A percentile compares a stretch with the other conserved stretches of the same genome.
Conservation (phyloP, 2,888 invertebrate species). For the Epiblema foenella region DNA sequence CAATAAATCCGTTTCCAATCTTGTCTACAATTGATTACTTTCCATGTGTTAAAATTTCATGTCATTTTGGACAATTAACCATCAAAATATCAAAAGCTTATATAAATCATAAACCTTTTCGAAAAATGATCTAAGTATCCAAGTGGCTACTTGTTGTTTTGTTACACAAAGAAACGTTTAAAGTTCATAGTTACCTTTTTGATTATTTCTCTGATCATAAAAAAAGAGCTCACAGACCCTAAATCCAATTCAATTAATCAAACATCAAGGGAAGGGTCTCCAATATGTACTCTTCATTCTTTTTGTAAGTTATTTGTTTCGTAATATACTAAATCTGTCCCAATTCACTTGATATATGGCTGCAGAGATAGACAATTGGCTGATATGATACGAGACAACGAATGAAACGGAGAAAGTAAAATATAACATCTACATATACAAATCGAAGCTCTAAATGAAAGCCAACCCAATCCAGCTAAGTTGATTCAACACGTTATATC, state of each 20-base stretch:
- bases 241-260: background rate
- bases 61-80: too few species aligned
- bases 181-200: too few species aligned
- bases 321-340: constrained; percentile 23
- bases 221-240: too few species aligned
- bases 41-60: too few species aligned
- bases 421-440: background rate
- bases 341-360: constrained; percentile 29
- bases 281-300: constrained; percentile 18
- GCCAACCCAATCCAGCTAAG: constrained; percentile 2
- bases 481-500: background rate
- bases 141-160: too few species aligned
- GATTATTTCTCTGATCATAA: too few species aligned
- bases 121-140: too few species aligned
- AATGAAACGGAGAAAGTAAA: background rate
- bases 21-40: too few species aligned
- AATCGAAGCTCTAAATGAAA: background rate
- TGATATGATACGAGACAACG: constrained; percentile 21
- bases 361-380: constrained; percentile 27
- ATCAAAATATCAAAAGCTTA: too few species aligned
- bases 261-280: constrained; percentile 15
- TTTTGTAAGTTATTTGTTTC: constrained; percentile 28
- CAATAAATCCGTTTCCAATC: too few species aligned
- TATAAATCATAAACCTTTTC: too few species aligned
- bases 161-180: too few species aligned